Percentiles rank a stretch among this genome's conserved stretches.
Conservation (phyloP, 2,113 vertebrate species). For the Lontra canadensis region DNA sequence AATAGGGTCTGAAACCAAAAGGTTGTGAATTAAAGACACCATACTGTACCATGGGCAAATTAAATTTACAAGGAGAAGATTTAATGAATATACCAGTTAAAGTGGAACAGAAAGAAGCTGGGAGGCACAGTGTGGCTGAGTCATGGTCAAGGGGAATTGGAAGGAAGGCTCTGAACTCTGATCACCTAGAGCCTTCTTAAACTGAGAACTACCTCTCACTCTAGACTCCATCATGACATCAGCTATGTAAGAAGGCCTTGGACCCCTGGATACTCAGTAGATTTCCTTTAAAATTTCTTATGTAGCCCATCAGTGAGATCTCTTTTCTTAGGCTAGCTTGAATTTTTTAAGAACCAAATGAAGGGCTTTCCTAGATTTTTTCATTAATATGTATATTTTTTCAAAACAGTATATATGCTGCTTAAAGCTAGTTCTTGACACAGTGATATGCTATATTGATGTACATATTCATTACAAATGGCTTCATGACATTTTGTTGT, state of each 20-base stretch:
- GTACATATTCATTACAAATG: neutral
- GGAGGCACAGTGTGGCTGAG: neutral
- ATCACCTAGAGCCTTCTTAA: neutral
- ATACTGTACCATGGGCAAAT: neutral
- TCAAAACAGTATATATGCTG: neutral
- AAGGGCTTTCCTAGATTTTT: neutral
- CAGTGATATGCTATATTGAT: neutral
- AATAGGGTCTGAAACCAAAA: neutral
- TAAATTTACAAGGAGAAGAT: neutral
- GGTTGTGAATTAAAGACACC: neutral
- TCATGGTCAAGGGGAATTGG: neutral
- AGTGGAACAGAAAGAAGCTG: neutral
- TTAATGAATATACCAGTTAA: neutral
- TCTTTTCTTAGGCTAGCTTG: neutral
- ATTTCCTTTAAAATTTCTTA: neutral
- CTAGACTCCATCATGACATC: neutral
- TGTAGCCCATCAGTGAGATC: neutral
- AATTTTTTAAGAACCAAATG: constrained; percentile 19
- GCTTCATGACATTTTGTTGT: neutral
- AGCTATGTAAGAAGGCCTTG: neutral
- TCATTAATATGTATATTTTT: neutral
- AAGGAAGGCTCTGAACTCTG: neutral
- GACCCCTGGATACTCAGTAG: neutral
- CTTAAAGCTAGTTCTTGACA: neutral
- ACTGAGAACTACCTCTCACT: neutral